A percentile compares a stretch with the other conserved stretches of the same genome.
These are phyloP conservation scores for Lepus oiostolus DNA, from an alignment of 2,797 vertebrate genomes.

Conservation along the genomic window DNA sequence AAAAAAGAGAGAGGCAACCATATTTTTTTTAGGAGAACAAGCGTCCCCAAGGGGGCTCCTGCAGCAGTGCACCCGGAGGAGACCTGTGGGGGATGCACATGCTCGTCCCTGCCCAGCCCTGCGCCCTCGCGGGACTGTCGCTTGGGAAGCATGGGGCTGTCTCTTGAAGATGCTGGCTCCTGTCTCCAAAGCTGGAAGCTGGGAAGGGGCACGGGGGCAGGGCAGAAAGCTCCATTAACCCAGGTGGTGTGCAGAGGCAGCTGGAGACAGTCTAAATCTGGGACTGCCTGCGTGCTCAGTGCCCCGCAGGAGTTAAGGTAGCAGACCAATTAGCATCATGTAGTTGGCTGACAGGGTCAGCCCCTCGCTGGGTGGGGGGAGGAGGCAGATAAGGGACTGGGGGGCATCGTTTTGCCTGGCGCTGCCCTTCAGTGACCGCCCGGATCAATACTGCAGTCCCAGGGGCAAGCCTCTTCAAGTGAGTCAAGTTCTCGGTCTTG, in stretches of 20 bases:
- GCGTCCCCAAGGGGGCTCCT: conserved; percentile 79
- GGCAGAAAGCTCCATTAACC: conserved; percentile 73
- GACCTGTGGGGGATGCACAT: conserved; percentile 40
- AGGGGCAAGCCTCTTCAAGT: conserved; percentile 53
- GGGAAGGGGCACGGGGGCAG: not conserved
- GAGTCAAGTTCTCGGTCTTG: conserved; percentile 68
- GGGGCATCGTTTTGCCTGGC: conserved; percentile 72
- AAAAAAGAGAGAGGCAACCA: not conserved
- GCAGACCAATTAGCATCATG: conserved; percentile 88
- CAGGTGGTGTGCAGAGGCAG: conserved; percentile 73
- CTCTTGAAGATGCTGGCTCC: conserved; percentile 64
- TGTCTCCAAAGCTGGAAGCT: conserved; percentile 58
- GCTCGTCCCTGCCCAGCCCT: conserved; percentile 66
- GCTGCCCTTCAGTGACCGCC: conserved; percentile 66
- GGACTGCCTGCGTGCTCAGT: conserved; percentile 79
- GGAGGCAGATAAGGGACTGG: conserved; percentile 80
- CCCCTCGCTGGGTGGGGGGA: conserved; percentile 81
- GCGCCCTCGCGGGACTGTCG: conserved; percentile 64
- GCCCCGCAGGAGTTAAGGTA: conserved; percentile 85
- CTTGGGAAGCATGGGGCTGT: conserved; percentile 67
- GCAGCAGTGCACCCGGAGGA: conserved; percentile 65
- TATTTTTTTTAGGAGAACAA: conserved; percentile 84
- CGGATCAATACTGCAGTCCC: conserved; percentile 2
- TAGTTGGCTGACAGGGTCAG: conserved; percentile 87
- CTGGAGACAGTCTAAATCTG: conserved; percentile 85